Evolutionary conservation across 1,140 invertebrate genomes (phyloP).

Genomic region (Linepithema humile): DNA sequence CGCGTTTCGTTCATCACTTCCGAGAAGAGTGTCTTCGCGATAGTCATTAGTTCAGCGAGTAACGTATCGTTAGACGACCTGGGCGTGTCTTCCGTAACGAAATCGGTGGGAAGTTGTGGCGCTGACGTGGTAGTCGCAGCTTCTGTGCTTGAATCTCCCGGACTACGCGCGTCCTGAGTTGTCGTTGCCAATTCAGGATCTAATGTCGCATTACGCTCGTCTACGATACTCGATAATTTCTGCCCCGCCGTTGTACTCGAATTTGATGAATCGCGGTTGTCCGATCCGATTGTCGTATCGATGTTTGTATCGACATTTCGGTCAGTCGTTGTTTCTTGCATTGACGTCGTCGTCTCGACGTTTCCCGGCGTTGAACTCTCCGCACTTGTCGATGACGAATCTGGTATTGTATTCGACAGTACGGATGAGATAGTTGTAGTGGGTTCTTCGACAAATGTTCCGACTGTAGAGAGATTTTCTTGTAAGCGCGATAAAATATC

Average conservation of each 20-base stretch:
- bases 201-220: background rate
- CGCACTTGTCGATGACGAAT: background rate
- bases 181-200: slow-evolving; percentile 41
- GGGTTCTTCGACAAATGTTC: background rate
- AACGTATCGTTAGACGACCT: slow-evolving; percentile 61
- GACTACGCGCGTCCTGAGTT: slow-evolving; percentile 42
- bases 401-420: slow-evolving; percentile 31
- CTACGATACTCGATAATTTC: background rate
- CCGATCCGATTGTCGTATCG: background rate
- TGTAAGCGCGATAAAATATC: slow-evolving; percentile 60
- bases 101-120: background rate
- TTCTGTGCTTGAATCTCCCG: background rate
- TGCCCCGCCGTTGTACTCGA: background rate
- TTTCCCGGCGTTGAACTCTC: background rate
- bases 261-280: background rate
- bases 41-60: slow-evolving; percentile 74
- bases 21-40: slow-evolving; percentile 72
- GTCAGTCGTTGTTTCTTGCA: background rate
- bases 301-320: too few species aligned
- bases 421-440: background rate
- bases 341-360: background rate
- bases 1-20: slow-evolving; percentile 66
- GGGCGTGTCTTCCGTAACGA: background rate
- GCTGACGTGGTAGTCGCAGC: slow-evolving; percentile 1
- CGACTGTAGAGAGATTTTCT: background rate